Evolutionary conservation across 2,888 invertebrate genomes (phyloP).

Genomic region (Limnephilus marmoratus): DNA sequence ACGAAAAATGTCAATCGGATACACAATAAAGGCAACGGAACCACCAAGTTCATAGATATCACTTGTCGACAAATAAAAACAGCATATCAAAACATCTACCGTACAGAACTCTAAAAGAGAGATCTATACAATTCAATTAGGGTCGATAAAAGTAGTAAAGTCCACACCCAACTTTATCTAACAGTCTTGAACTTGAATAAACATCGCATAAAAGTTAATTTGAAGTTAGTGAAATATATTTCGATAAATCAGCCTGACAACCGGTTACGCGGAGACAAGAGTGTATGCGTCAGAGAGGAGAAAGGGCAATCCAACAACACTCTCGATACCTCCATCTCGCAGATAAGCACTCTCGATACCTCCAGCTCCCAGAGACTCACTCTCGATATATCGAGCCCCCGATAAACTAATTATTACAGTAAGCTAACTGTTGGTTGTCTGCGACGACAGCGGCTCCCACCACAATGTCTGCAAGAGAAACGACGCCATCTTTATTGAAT

Average conservation of each 20-base stretch:
- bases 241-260: conserved; percentile 19
- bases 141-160: not conserved
- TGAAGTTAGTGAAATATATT: not conserved
- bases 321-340: not conserved
- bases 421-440: not conserved
- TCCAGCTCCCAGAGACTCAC: not conserved
- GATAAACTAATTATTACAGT: not conserved
- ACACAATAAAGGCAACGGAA: not conserved
- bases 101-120: not conserved
- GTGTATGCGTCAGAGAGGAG: not conserved
- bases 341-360: not conserved
- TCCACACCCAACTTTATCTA: not conserved
- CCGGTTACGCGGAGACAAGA: not conserved
- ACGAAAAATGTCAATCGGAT: not conserved
- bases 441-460: conserved; percentile 25
- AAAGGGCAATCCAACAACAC: conserved; percentile 23
- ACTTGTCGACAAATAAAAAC: not conserved
- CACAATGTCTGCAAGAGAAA: conserved; percentile 38
- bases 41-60: not conserved
- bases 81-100: not conserved
- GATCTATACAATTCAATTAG: not conserved
- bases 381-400: not conserved
- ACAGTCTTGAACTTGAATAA: conserved; percentile 22
- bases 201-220: not conserved
- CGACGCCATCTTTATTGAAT: conserved; percentile 52